phyloP scores from a whole-genome alignment of 2,113 vertebrate genomes.

The Stercorarius parasiticus region DNA sequence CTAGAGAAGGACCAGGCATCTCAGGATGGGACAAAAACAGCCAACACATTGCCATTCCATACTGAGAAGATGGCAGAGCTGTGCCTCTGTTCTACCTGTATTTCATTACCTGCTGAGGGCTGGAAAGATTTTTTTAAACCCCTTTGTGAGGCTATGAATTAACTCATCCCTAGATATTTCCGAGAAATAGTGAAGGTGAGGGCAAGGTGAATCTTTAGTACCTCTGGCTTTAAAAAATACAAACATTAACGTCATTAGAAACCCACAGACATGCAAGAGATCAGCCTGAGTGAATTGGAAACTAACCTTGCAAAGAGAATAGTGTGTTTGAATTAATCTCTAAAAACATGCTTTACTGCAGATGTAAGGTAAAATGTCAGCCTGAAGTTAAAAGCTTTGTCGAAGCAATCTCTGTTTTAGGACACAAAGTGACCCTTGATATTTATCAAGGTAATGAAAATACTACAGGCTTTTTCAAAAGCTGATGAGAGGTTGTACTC shows the following conservation, averaged over 20 bases:
- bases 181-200: not conserved
- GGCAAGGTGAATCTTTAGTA: slow-evolving; percentile 25
- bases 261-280: not conserved
- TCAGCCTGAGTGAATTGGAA: not conserved
- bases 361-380: slow-evolving; percentile 4
- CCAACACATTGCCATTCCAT: not conserved
- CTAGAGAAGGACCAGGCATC: not conserved
- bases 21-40: not conserved
- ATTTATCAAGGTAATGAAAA: slow-evolving; percentile 64
- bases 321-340: slow-evolving; percentile 20
- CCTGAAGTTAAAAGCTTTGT: slow-evolving; percentile 40
- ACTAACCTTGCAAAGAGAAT: slow-evolving; percentile 19
- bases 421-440: slow-evolving; percentile 42
- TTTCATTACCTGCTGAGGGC: not conserved
- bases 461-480: not conserved
- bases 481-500: not conserved
- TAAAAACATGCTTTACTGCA: not conserved
- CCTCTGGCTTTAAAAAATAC: slow-evolving; percentile 13
- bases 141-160: not conserved
- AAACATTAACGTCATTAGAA: not conserved
- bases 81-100: not conserved
- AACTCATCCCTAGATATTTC: not conserved
- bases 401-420: slow-evolving; percentile 15
- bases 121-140: not conserved
- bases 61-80: not conserved